Base-by-base conservation (phyloP, 2,797 vertebrate species). In the Harpagifer antarcticus region DNA sequence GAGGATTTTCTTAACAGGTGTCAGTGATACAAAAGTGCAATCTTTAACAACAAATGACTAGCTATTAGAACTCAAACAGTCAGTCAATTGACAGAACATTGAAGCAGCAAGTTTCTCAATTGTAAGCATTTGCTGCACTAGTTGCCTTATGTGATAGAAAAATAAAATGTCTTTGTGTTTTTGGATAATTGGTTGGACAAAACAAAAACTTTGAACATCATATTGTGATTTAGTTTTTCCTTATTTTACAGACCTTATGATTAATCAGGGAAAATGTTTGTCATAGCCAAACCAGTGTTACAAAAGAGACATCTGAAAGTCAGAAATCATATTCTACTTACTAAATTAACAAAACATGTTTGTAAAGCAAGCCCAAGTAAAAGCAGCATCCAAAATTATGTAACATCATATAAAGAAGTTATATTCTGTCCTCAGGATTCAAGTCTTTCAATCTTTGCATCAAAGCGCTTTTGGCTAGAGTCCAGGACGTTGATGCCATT, bases 401-500 rank as follows among this genome's bases (percentile, higher is more conserved):
- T 3, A 3, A 61, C 3, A 47, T 58, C 7, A 44, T 3, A n/a
- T n/a, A n/a, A n/a, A n/a, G n/a, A n/a, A n/a, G n/a, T n/a, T n/a
- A n/a, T n/a, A n/a, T n/a, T n/a, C n/a, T n/a, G n/a, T n/a, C n/a
- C n/a, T n/a, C n/a, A n/a, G n/a, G n/a, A n/a, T n/a, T n/a, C 1
- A 48, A 95, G 89, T 78, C 75, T 94, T 88, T 91, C 76, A 10
- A 96, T 40, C 86, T 94, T 96, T 67, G 91, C 84, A 31, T 61
- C 74, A 79, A 95, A 96, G 7, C 94, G 91, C 72, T 94, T 95
- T 72, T 70, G 72, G 84, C 95, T 96, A 2, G 59, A 23, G 78
- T 94, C 87, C 37, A 96, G 63, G 76, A 95, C 74, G 44, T 11
- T 19, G 23, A 96, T 95, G 17, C 94, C 95, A 6, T 84, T 93